Base-by-base conservation (phyloP, 2,797 vertebrate genomes). In the Melanotaenia parkinsoni region DNA sequence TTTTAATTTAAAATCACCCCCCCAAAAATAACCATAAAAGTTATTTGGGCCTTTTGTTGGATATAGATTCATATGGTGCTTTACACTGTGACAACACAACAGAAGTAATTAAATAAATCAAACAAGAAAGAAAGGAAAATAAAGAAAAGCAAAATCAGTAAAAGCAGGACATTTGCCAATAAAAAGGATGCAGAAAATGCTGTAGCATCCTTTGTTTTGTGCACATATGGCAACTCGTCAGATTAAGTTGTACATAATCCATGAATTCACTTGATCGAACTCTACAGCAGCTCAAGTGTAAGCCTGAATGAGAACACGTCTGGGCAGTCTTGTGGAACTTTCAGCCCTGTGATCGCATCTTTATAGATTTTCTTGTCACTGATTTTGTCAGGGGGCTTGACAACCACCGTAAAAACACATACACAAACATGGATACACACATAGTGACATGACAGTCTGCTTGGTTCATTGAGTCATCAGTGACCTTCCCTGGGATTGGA, bases 381-480 rank as follows among this genome's bases (percentile, higher is more conserved):
- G 86, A 89, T 88, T 86, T 81, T 77, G 68, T 81, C 40, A 26
- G 45, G n/a, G 16, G 32, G 38, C 38, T 62, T 70, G 22, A 28
- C 50, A 63, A 38, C 68, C 26, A 50, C 12, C 51, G 58, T 67
- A 66, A 70, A 59, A 66, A 64, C 62, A 47, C 64, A 66, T 30
- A 77, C 33, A 63, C 43, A 73, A 38, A 71, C 64, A 63, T 24
- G 37, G 16, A 83, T 71, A 71, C 66, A 72, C 76, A 7, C 66
- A 51, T 35, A 68, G 70, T 78, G 82, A 89, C 86, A 85, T 82
- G 84, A 89, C 80, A 90, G 85, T 75, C 86, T 73, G 77, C 70
- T 84, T 84, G 88, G 86, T 92, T 93, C 90, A 91, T 87, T 91
- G 90, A 92, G 88, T 92, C 93, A 91, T 94, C 91, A 93, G 28